Evolutionary conservation across 2,888 invertebrate species (phyloP).

Genomic region (Julus scanicus): DNA sequence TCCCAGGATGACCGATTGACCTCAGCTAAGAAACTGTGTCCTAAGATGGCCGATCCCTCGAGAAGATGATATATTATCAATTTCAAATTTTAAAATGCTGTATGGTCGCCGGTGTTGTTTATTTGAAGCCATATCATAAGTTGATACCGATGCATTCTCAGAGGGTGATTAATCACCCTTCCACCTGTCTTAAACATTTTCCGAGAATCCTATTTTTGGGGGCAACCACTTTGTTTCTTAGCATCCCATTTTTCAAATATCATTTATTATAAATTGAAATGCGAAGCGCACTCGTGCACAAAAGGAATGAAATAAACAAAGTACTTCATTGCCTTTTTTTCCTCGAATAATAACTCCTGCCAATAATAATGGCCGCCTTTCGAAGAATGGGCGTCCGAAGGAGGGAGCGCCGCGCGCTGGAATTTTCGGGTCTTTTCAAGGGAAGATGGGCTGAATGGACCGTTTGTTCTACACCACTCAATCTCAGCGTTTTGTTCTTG

Average conservation of each 20-base stretch:
- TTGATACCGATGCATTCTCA: background rate
- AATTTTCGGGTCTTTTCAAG: background rate
- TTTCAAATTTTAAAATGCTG: background rate
- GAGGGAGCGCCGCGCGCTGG: background rate
- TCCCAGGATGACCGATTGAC: too few relatives aligned
- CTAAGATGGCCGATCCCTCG: background rate
- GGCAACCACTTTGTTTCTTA: constrained; percentile 1
- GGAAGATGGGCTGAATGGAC: background rate
- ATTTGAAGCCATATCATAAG: background rate
- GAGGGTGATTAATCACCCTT: background rate
- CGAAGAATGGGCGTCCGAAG: background rate
- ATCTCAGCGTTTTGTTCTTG: background rate
- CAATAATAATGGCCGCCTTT: background rate
- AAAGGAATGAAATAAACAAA: constrained; percentile 3
- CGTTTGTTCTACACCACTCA: background rate
- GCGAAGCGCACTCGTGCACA: background rate
- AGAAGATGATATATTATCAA: background rate
- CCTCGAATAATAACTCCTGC: background rate
- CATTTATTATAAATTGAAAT: constrained; percentile 14
- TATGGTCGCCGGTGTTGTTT: background rate
- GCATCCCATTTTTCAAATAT: constrained; percentile 11
- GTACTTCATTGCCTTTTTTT: background rate
- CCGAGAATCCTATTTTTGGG: constrained; percentile 24
- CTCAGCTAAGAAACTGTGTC: background rate
- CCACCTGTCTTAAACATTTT: constrained; percentile 21